phyloP scores from a whole-genome alignment of 2,113 vertebrate genomes.

The Gallinago media region DNA sequence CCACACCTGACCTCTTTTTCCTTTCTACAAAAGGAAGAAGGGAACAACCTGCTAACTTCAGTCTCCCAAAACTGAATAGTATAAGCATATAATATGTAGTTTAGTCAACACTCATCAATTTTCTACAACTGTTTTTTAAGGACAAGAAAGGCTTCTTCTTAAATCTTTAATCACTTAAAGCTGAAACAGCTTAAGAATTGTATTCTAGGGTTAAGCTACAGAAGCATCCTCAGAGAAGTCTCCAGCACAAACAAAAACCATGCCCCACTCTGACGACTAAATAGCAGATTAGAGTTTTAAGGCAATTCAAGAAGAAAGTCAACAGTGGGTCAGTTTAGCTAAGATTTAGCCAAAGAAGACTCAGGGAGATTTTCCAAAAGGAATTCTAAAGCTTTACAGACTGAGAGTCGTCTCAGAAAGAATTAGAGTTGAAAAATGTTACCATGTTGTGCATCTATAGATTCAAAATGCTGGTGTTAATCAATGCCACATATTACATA shows the following conservation, averaged over 20 bases:
- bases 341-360: not conserved
- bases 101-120: not conserved
- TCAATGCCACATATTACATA: fast-evolving
- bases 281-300: not conserved
- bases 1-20: not conserved
- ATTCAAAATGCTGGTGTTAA: not conserved
- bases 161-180: not conserved
- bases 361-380: not conserved
- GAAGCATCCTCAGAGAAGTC: not conserved
- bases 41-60: not conserved
- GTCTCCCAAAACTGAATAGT: not conserved
- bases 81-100: fast-evolving
- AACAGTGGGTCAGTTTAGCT: not conserved
- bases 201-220: fast-evolving
- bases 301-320: fast-evolving
- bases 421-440: not conserved
- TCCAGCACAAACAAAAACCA: not conserved
- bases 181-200: not conserved
- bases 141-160: not conserved
- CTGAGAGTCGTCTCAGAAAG: not conserved
- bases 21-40: not conserved
- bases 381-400: not conserved
- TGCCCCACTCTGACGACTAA: not conserved
- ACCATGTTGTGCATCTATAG: fast-evolving
- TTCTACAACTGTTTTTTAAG: fast-evolving